Percentiles rank a stretch among this genome's conserved stretches.
Evolutionary conservation across 2,888 invertebrate genomes (phyloP).

Genomic region (Sminthurinus aureus): DNA sequence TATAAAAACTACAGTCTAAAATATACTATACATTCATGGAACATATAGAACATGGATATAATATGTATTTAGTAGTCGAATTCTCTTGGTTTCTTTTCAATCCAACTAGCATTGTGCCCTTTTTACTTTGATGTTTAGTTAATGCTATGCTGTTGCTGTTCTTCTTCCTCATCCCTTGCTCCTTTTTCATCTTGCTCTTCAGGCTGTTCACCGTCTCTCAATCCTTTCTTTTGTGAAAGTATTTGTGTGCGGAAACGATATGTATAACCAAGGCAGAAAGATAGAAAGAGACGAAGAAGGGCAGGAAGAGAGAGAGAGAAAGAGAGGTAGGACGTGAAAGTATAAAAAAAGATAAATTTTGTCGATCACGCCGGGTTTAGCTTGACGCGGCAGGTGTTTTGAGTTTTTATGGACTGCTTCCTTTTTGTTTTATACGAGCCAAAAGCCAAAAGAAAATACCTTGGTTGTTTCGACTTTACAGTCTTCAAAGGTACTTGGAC

Average conservation of each 20-base stretch:
- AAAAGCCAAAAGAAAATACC: neutral
- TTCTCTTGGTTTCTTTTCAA: neutral
- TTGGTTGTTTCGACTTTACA: neutral
- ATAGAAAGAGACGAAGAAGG: neutral
- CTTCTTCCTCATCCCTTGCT: neutral
- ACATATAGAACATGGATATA: neutral
- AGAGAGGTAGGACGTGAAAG: neutral
- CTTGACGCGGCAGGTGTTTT: constrained; percentile 6
- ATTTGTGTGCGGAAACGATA: neutral
- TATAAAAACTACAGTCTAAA: neutral
- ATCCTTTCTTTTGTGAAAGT: neutral
- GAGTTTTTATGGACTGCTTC: neutral
- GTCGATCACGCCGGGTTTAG: neutral
- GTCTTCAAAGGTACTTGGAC: neutral
- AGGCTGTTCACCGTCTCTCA: neutral
- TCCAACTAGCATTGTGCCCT: neutral
- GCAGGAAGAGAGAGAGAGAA: neutral
- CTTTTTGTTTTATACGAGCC: neutral
- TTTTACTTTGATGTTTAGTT: neutral
- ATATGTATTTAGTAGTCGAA: neutral
- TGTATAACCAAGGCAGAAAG: neutral
- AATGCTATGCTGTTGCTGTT: neutral
- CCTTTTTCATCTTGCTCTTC: neutral
- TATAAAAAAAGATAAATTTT: constrained; percentile 6
- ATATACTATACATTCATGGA: neutral